These are phyloP conservation scores for Bombus superbus DNA, from an alignment of 1,140 invertebrate species.

Conservation along the genomic window DNA sequence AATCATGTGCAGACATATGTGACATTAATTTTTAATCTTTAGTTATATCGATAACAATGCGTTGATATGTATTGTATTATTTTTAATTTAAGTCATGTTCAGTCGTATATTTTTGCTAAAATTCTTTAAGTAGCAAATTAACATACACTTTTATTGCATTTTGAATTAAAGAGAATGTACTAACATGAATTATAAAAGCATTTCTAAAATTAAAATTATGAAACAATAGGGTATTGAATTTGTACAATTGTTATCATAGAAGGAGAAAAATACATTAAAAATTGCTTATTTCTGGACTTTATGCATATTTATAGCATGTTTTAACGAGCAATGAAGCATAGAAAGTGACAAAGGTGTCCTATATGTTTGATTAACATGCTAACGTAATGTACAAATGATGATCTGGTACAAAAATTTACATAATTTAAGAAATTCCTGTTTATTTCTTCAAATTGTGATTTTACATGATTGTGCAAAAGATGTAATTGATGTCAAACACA, in stretches of 20 bases:
- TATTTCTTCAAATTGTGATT: slow-evolving; percentile 33
- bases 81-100: not conserved
- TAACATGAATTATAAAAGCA: not conserved
- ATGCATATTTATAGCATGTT: slow-evolving; percentile 39
- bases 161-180: not conserved
- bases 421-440: slow-evolving; percentile 41
- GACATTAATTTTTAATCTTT: slow-evolving; percentile 10
- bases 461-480: slow-evolving; percentile 25
- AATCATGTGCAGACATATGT: slow-evolving; percentile 22
- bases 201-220: not conserved
- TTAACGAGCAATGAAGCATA: slow-evolving; percentile 20
- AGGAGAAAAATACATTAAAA: not conserved
- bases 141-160: not conserved
- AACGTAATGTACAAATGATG: slow-evolving; percentile 51
- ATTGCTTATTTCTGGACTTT: slow-evolving; percentile 15
- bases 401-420: slow-evolving; percentile 49
- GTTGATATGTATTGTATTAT: slow-evolving; percentile 3
- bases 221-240: not conserved
- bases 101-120: not conserved
- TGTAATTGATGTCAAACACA: slow-evolving; percentile 24
- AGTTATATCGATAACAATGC: not conserved
- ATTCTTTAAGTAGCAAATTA: not conserved
- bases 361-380: slow-evolving; percentile 44
- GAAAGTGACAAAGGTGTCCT: slow-evolving; percentile 18
- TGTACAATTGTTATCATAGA: slow-evolving; percentile 15